Evolutionary conservation across 2,888 invertebrate genomes (phyloP).

Genomic region (Sarcophaga caerulescens): DNA sequence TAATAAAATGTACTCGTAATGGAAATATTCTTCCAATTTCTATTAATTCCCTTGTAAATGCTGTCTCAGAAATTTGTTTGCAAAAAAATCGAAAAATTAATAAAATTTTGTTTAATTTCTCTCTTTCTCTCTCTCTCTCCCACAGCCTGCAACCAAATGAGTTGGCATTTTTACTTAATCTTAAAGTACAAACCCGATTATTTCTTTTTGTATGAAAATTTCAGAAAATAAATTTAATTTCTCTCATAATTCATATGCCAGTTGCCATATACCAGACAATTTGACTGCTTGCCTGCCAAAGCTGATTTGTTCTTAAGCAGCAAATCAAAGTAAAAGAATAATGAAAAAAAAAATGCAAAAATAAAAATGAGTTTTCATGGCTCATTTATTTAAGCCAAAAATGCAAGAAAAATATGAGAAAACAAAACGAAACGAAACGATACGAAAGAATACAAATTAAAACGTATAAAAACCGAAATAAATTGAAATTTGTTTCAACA

Average conservation of each 20-base stretch:
- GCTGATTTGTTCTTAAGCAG: background rate
- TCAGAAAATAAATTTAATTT: background rate
- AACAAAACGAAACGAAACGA: background rate
- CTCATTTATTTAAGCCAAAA: slow-evolving; percentile 35
- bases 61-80: too few species aligned
- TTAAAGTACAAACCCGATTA: background rate
- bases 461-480: background rate
- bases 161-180: background rate
- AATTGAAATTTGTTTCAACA: slow-evolving; percentile 59
- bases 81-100: too few species aligned
- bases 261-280: background rate
- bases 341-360: background rate
- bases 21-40: too few species aligned
- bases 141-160: background rate
- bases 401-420: background rate
- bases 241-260: background rate
- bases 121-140: too few species aligned
- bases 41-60: too few species aligned
- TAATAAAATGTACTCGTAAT: too few species aligned
- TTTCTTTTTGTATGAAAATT: background rate
- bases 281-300: too few species aligned
- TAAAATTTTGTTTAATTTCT: too few species aligned
- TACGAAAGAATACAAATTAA: background rate
- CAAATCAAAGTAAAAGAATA: background rate
- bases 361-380: slow-evolving; percentile 14